These are phyloP conservation scores for Hydrolagus affinis DNA, from an alignment of 2,113 vertebrate genomes.

Conservation along the genomic window DNA sequence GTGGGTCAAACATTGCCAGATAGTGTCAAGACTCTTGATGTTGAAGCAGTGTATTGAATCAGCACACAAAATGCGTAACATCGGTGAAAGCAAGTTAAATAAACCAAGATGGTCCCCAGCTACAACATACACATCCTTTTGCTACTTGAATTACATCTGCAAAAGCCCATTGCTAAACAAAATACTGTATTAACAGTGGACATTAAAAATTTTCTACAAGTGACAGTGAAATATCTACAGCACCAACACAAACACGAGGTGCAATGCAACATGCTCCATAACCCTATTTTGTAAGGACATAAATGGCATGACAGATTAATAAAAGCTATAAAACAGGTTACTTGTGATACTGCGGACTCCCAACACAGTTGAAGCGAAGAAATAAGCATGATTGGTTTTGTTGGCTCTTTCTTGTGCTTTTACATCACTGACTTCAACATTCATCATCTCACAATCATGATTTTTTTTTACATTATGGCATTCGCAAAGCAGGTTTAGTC, in stretches of 20 bases:
- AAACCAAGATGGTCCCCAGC: slow-evolving; percentile 49
- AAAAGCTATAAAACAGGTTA: slow-evolving; percentile 47
- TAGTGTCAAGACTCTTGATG: slow-evolving; percentile 53
- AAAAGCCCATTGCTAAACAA: slow-evolving; percentile 50
- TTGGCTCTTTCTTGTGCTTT: slow-evolving; percentile 50
- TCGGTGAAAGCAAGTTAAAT: slow-evolving; percentile 48
- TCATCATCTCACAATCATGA: slow-evolving; percentile 42
- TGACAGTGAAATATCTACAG: slow-evolving; percentile 46
- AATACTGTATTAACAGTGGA: slow-evolving; percentile 40
- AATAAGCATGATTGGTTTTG: slow-evolving; percentile 39
- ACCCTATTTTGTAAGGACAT: slow-evolving; percentile 41
- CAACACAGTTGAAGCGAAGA: slow-evolving; percentile 44
- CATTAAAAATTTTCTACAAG: slow-evolving; percentile 40
- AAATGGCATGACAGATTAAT: slow-evolving; percentile 34
- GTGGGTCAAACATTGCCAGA: slow-evolving; percentile 37
- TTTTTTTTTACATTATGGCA: slow-evolving; percentile 35
- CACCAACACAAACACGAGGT: slow-evolving; percentile 45
- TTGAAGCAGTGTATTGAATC: slow-evolving; percentile 51
- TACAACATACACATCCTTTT: slow-evolving; percentile 45
- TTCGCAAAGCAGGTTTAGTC: slow-evolving; percentile 26
- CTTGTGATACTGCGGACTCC: slow-evolving; percentile 39
- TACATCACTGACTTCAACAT: slow-evolving; percentile 45
- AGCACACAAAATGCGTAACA: slow-evolving; percentile 49
- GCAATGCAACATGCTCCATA: slow-evolving; percentile 48
- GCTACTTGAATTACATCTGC: slow-evolving; percentile 48